These are phyloP conservation scores for Mellivora capensis DNA, from an alignment of 2,113 vertebrate species.

Conservation along the genomic window DNA sequence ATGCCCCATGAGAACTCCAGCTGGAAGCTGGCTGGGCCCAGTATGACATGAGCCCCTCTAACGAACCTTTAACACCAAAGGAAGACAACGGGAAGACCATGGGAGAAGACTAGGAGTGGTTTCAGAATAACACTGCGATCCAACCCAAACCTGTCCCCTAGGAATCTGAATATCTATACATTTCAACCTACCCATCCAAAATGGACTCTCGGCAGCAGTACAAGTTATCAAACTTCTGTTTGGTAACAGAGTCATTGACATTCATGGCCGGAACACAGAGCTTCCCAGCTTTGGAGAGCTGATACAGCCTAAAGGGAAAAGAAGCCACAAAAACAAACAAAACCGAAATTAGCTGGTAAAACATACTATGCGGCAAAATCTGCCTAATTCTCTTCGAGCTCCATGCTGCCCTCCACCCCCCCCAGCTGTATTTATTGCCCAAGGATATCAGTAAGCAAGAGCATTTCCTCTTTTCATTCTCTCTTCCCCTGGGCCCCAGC, in stretches of 20 bases:
- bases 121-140: background rate
- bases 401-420: constrained; percentile 25
- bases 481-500: background rate
- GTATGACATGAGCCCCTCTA: background rate
- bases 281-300: constrained; percentile 98
- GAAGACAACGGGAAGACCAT: background rate
- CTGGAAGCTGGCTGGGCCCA: background rate
- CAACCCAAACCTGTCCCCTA: background rate
- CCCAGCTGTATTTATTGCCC: constrained; percentile 9
- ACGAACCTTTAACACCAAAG: background rate
- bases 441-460: background rate
- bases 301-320: constrained; percentile 90
- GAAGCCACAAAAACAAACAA: constrained; percentile 68
- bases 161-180: background rate
- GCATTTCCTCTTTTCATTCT: constrained; percentile 23
- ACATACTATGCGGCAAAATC: background rate
- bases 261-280: constrained; percentile 99
- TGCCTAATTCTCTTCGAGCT: background rate
- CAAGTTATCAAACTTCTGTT: constrained; percentile 99
- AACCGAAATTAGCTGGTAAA: constrained; percentile 46
- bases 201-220: constrained; percentile 99
- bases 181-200: constrained; percentile 92
- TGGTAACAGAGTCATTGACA: constrained; percentile 98
- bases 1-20: background rate
- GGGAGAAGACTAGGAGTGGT: background rate